These are phyloP conservation scores for Trachurus trachurus DNA, from an alignment of 2,797 vertebrate genomes.

Conservation along the genomic window DNA sequence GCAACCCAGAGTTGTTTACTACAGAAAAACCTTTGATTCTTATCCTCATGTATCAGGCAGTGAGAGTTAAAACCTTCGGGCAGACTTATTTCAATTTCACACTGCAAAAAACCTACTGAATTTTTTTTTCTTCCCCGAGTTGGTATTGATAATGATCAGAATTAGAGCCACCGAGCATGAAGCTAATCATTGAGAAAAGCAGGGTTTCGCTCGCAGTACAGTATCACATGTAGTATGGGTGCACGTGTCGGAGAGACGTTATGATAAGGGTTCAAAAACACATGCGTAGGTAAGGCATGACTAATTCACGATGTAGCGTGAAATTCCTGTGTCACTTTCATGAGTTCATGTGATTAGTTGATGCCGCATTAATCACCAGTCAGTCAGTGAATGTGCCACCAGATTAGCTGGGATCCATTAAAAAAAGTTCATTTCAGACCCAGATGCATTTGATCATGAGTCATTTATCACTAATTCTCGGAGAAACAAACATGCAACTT, in stretches of 20 bases:
- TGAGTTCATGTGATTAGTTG: slow-evolving; percentile 7
- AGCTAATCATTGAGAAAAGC: slow-evolving; percentile 18
- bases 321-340: slow-evolving; percentile 15
- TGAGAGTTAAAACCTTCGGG: slow-evolving; percentile 43
- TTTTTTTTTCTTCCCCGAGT: slow-evolving; percentile 18
- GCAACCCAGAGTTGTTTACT: slow-evolving; percentile 56
- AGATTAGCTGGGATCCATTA: background rate
- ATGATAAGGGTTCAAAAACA: slow-evolving; percentile 9
- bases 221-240: background rate
- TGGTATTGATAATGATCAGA: slow-evolving; percentile 44
- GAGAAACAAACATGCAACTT: background rate
- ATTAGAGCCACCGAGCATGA: slow-evolving; percentile 34
- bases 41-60: slow-evolving; percentile 53
- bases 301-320: slow-evolving; percentile 22
- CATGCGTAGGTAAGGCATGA: background rate
- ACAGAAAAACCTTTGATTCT: slow-evolving; percentile 51
- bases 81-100: slow-evolving; percentile 23
- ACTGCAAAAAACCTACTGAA: slow-evolving; percentile 18
- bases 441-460: background rate
- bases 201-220: slow-evolving; percentile 10
- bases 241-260: background rate
- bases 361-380: slow-evolving; percentile 1
- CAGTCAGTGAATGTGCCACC: background rate
- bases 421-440: background rate
- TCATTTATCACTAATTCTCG: too few relatives aligned